Evolutionary conservation across 2,888 invertebrate genomes (phyloP), one percentile per base, ranked within the genome.

Genomic region (Erebia aethiops): DNA sequence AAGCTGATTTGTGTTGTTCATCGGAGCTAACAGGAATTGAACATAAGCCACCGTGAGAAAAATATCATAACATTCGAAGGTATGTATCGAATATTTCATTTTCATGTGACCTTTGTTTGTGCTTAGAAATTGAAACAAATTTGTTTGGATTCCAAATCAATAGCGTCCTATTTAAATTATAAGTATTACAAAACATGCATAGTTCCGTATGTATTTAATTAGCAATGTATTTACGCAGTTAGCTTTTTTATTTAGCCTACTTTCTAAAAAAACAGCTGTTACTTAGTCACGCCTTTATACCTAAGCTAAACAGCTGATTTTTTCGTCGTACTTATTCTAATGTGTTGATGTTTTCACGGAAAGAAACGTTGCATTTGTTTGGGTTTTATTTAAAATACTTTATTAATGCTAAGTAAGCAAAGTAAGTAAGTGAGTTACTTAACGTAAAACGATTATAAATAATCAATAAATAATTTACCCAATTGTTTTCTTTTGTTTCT

Each of bases 201-300:
- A 7, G 7, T 54, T 14, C 13, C 16, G 7, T 41, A 13, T 64
- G 16, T 18, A 49, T 18, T 49, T 13, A 51, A 43, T 43, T 14
- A 26, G 63, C 5, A 21, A 46, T 16, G 52, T 51, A 71, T 76
- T 73, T 78, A 76, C 76, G 77, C 78, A 77, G 79, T 81, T 78
- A 26, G 13, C 8, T 49, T 75, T 64, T 70, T 56, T 74, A 65
- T 70, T 58, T 75, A 76, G 73, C 75, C 89, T 82, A 89, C 88
- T 90, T 90, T 91, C 87, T 80, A 78, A 75, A 79, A 81, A 54
- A 87, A 87, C 91, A 91, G 91, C 90, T 91, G 91, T 88, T 87
- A 83, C 78, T 82, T 85, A 87, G 89, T 89, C 88, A 90, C 84
- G 80, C 81, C 81, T 84, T 76, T 51, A 78, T 77, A 73, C 75